Conservation (phyloP, 2,113 vertebrate species). For the Festucalex cinctus region DNA sequence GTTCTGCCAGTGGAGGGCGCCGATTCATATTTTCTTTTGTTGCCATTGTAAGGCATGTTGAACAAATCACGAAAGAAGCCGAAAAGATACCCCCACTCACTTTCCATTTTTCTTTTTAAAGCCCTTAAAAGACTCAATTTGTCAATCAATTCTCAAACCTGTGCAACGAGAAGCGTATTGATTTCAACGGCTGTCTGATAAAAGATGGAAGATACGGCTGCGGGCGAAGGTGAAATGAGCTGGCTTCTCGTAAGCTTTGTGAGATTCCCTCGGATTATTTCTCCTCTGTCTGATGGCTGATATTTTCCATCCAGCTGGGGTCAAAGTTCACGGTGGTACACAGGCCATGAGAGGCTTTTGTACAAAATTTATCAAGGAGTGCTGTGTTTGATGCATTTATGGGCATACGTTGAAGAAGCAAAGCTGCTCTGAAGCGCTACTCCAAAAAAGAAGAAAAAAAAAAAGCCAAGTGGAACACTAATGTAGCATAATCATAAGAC, state of each 20-base stretch:
- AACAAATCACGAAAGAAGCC: no score
- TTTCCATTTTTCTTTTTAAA: neutral
- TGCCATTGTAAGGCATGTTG: no score
- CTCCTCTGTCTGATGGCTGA: neutral
- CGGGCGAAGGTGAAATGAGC: slow-evolving; percentile 1
- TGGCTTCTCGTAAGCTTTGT: neutral
- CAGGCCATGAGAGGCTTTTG: slow-evolving; percentile 3
- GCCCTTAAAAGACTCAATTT: neutral
- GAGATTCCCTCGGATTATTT: neutral
- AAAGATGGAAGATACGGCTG: neutral
- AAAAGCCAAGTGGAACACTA: slow-evolving; percentile 11
- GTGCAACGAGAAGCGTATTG: neutral
- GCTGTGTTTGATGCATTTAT: slow-evolving; percentile 33
- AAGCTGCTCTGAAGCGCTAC: slow-evolving; percentile 23
- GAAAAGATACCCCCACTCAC: neutral
- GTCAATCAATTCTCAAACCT: neutral
- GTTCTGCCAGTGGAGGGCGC: neutral
- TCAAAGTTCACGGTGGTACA: neutral
- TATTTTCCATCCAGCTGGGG: neutral
- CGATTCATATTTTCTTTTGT: neutral
- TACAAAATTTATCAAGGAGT: slow-evolving; percentile 27
- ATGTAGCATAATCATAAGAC: slow-evolving; percentile 34
- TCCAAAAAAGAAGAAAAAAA: neutral
- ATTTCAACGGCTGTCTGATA: neutral
- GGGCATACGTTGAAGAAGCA: slow-evolving; percentile 46